A percentile compares a stretch with the other conserved stretches of the same genome.
Evolutionary conservation across 2,888 invertebrate species (phyloP).

Genomic region (Scaptomyza tumidula): DNA sequence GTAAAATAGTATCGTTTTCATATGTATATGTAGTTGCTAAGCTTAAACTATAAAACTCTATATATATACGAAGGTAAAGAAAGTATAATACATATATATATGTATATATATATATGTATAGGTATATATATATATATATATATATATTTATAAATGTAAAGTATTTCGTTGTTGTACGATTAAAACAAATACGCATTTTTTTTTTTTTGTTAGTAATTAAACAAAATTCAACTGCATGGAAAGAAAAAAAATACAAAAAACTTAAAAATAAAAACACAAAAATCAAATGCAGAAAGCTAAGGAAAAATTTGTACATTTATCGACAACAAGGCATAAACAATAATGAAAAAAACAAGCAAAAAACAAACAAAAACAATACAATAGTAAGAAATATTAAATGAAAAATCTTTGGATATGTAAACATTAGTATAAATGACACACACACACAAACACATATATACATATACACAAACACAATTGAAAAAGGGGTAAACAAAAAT

Average conservation of each 20-base stretch:
- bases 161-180: constrained; percentile 76
- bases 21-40: constrained; percentile 51
- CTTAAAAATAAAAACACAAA: constrained; percentile 15
- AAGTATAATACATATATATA: constrained; percentile 57
- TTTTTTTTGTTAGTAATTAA: constrained; percentile 63
- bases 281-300: constrained; percentile 19
- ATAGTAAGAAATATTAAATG: constrained; percentile 32
- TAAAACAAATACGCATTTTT: constrained; percentile 77
- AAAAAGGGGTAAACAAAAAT: constrained; percentile 44
- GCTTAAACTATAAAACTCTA: constrained; percentile 47
- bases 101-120: constrained; percentile 49
- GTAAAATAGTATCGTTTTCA: constrained; percentile 60
- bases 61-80: constrained; percentile 31
- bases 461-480: constrained; percentile 19
- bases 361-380: constrained; percentile 25
- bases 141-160: constrained; percentile 69
- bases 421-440: constrained; percentile 40
- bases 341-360: constrained; percentile 38
- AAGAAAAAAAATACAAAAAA: constrained; percentile 9
- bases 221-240: constrained; percentile 47
- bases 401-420: constrained; percentile 38
- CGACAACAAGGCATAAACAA: constrained; percentile 49
- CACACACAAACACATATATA: constrained; percentile 16
- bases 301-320: constrained; percentile 54
- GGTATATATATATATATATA: constrained; percentile 57